Conservation (phyloP, 2,797 vertebrate species). For the Phrynocephalus vlangalii region DNA sequence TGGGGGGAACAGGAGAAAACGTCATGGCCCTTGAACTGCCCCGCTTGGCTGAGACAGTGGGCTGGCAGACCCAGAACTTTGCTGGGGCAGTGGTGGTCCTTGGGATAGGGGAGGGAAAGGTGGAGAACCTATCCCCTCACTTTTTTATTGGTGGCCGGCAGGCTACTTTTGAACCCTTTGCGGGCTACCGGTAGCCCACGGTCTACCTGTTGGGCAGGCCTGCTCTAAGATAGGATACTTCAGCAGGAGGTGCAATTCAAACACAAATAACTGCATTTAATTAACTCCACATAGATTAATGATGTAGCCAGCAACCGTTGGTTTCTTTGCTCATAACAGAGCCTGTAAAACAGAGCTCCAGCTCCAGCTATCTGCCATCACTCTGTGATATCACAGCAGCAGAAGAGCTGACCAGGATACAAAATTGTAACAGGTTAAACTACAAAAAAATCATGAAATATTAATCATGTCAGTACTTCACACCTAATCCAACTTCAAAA, state of each 20-base stretch:
- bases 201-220: neutral
- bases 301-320: conserved; percentile 71
- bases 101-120: too few relatives aligned
- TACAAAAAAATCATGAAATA: conserved; percentile 76
- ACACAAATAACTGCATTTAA: conserved; percentile 68
- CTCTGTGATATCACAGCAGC: conserved; percentile 58
- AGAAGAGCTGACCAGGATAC: conserved; percentile 58
- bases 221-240: conserved; percentile 47
- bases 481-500: conserved; percentile 70
- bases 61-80: too few relatives aligned
- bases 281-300: conserved; percentile 75
- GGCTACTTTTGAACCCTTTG: too few relatives aligned
- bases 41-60: too few relatives aligned
- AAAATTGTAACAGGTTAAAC: conserved; percentile 57
- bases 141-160: too few relatives aligned
- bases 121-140: too few relatives aligned
- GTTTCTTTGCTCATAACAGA: conserved; percentile 64
- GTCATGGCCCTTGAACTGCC: too few relatives aligned
- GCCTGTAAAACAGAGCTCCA: conserved; percentile 61
- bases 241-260: conserved; percentile 59
- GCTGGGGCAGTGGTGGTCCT: too few relatives aligned
- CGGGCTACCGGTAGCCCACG: too few relatives aligned
- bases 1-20: too few relatives aligned
- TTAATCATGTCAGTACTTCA: conserved; percentile 72
- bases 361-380: conserved; percentile 68